Conservation (phyloP, 2,113 vertebrate genomes). For the Danionella cerebrum region DNA sequence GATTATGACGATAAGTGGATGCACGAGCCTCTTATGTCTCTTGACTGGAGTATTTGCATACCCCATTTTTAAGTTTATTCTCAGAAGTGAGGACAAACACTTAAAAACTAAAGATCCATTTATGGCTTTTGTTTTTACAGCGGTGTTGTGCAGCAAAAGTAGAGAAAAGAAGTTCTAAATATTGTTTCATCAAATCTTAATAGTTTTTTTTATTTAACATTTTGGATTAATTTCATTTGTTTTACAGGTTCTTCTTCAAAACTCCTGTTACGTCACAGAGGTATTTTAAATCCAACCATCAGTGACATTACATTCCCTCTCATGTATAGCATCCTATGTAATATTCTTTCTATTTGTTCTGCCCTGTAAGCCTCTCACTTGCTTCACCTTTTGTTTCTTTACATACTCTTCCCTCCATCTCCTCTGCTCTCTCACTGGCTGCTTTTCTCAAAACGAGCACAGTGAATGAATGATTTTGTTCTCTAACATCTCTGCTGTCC, state of each 20-base stretch:
- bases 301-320: no score
- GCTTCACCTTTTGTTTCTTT: neutral
- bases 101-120: neutral
- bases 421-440: constrained; percentile 10
- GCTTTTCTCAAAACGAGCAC: constrained; percentile 8
- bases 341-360: neutral
- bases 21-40: neutral
- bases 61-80: neutral
- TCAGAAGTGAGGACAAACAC: neutral
- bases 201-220: no score
- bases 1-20: neutral
- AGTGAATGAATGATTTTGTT: neutral
- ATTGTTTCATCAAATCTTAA: no score
- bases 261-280: constrained; percentile 64
- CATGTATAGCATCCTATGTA: no score
- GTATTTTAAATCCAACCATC: no score
- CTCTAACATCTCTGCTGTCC: neutral
- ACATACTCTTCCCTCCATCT: neutral
- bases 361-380: neutral
- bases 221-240: neutral
- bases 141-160: no score
- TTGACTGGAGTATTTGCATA: neutral
- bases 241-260: constrained; percentile 66
- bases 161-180: no score
- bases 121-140: no score